phyloP scores from a whole-genome alignment of 2,113 vertebrate genomes.

The Glaucomys volans region DNA sequence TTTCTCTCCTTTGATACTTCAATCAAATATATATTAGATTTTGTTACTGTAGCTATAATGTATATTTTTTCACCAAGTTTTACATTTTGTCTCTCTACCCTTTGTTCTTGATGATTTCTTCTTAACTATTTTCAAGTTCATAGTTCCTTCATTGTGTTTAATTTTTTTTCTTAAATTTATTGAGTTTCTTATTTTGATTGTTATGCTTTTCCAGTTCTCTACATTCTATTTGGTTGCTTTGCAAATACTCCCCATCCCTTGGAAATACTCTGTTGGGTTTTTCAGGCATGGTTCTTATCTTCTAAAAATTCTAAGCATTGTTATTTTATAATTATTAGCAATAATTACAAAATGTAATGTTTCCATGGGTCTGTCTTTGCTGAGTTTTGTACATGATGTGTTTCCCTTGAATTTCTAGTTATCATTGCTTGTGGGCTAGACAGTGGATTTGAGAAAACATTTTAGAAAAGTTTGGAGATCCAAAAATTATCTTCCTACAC shows the following conservation, averaged over 20 bases:
- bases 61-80: not conserved
- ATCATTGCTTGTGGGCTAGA: not conserved
- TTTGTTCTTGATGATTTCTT: not conserved
- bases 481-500: not conserved
- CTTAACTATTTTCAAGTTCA: not conserved
- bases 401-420: not conserved
- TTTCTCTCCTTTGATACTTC: not conserved
- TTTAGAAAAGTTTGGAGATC: not conserved
- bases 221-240: not conserved
- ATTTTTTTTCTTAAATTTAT: not conserved
- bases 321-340: not conserved
- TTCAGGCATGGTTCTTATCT: conserved; percentile 18
- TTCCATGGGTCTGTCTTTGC: not conserved
- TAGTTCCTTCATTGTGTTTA: not conserved
- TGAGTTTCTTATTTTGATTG: not conserved
- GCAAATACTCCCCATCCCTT: not conserved
- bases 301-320: not conserved
- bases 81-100: not conserved
- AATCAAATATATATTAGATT: not conserved
- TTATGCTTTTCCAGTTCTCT: not conserved
- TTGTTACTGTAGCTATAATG: not conserved
- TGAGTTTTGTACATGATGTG: not conserved
- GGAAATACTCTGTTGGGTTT: not conserved
- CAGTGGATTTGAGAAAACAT: not conserved
- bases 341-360: not conserved